Evolutionary conservation across 2,888 invertebrate genomes (phyloP).

Genomic region (Oligia latruncula): DNA sequence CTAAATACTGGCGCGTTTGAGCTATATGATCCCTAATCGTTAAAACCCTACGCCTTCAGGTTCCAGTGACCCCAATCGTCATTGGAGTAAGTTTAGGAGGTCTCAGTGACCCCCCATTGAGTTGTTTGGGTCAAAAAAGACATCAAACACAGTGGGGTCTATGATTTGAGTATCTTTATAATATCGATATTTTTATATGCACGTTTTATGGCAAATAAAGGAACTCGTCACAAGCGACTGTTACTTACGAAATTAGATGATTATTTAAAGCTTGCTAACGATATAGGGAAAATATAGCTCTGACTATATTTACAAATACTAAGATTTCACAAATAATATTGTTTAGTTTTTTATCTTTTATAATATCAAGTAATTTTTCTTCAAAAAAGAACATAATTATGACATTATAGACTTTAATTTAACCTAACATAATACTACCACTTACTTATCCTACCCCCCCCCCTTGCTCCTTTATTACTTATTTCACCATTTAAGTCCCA

Average conservation of each 20-base stretch:
- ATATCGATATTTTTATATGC: too few species aligned
- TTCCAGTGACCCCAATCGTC: not conserved
- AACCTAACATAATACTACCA: too few species aligned
- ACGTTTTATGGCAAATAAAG: too few species aligned
- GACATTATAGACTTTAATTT: too few species aligned
- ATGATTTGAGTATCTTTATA: not conserved
- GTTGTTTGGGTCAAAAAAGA: not conserved
- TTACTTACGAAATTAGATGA: not conserved
- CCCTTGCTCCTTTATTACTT: too few species aligned
- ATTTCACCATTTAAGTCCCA: not conserved
- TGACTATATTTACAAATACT: conserved; percentile 15
- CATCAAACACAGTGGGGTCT: not conserved
- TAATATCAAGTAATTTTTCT: not conserved
- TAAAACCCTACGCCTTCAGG: not conserved
- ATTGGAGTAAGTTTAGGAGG: not conserved
- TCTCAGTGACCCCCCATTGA: not conserved
- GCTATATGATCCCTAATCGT: conserved; percentile 24
- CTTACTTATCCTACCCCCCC: too few species aligned
- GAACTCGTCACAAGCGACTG: too few species aligned
- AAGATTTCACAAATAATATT: conserved; percentile 34
- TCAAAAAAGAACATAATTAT: not conserved
- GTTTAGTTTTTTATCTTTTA: not conserved
- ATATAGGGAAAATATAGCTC: conserved; percentile 11
- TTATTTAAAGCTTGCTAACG: not conserved
- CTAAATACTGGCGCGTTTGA: conserved; percentile 49